These are phyloP conservation scores for Xiphydria camelus DNA, from an alignment of 2,888 invertebrate species.

Conservation along the genomic window DNA sequence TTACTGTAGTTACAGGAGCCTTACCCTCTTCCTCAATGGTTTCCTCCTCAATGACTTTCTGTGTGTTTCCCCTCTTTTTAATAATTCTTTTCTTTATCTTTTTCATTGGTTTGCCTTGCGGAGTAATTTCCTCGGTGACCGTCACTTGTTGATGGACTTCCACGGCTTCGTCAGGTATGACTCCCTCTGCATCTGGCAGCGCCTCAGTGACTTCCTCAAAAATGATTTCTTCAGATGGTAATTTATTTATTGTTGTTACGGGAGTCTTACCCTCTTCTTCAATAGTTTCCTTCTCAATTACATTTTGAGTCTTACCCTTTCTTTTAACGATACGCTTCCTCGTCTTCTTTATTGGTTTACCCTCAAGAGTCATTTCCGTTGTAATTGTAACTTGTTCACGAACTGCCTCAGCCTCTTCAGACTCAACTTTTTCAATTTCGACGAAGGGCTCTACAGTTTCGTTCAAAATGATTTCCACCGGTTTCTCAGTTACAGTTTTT, in stretches of 20 bases:
- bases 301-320: slow-evolving; percentile 53
- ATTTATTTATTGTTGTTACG: not conserved
- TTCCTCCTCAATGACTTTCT: slow-evolving; percentile 43
- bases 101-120: slow-evolving; percentile 22
- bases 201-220: slow-evolving; percentile 4
- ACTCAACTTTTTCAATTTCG: not conserved
- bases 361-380: slow-evolving; percentile 45
- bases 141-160: slow-evolving; percentile 55
- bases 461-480: slow-evolving; percentile 36
- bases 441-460: slow-evolving; percentile 52
- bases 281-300: slow-evolving; percentile 53
- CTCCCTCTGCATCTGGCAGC: slow-evolving; percentile 38
- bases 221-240: slow-evolving; percentile 10
- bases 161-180: slow-evolving; percentile 8
- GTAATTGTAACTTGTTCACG: slow-evolving; percentile 20
- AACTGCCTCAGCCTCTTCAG: slow-evolving; percentile 24
- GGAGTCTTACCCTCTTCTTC: slow-evolving; percentile 27
- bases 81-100: slow-evolving; percentile 45
- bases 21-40: slow-evolving; percentile 42
- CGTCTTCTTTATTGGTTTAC: slow-evolving; percentile 51
- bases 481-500: slow-evolving; percentile 26
- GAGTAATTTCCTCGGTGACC: slow-evolving; percentile 34
- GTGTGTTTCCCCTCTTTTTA: slow-evolving; percentile 37
- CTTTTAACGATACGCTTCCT: slow-evolving; percentile 47
- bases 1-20: slow-evolving; percentile 33